These are phyloP conservation scores for Hyposmocoma kahamanoa DNA, from an alignment of 1,140 invertebrate genomes.

Conservation along the genomic window DNA sequence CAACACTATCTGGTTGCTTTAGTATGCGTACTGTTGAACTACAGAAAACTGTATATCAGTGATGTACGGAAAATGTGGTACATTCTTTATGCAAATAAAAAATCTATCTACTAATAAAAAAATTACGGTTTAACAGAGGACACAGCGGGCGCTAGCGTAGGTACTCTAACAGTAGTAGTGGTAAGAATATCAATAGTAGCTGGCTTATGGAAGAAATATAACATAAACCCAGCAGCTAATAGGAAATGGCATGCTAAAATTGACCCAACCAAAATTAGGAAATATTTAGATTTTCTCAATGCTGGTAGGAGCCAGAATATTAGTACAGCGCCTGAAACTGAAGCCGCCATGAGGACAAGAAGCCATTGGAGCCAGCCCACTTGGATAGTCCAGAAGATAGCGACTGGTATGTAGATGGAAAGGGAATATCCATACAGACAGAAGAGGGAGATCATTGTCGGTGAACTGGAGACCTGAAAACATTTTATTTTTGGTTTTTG, in stretches of 20 bases:
- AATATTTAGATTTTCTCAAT: conserved; percentile 80
- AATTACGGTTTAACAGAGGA: conserved; percentile 21
- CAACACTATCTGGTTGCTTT: too few species aligned
- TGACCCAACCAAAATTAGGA: conserved; percentile 78
- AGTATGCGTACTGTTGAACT: too few species aligned
- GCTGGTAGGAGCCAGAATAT: conserved; percentile 87
- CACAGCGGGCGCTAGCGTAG: too few species aligned
- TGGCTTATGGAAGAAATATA: conserved; percentile 73
- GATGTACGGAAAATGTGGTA: too few species aligned
- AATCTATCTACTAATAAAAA: too few species aligned
- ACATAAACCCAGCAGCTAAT: conserved; percentile 89
- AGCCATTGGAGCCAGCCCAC: conserved; percentile 90
- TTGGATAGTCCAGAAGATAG: conserved; percentile 94
- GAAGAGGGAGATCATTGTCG: conserved; percentile 86
- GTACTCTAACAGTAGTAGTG: neutral
- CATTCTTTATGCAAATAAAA: too few species aligned
- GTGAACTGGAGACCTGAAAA: conserved; percentile 75
- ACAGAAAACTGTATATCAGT: too few species aligned
- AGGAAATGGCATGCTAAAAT: conserved; percentile 86
- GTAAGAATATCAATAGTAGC: conserved; percentile 12
- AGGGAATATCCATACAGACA: conserved; percentile 97
- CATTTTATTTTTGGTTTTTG: too few species aligned
- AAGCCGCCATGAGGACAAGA: conserved; percentile 84
- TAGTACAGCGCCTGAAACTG: conserved; percentile 90
- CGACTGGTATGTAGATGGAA: conserved; percentile 94